These are phyloP conservation scores for Euzophera pinguis DNA, from an alignment of 2,888 invertebrate genomes.

Conservation along the genomic window DNA sequence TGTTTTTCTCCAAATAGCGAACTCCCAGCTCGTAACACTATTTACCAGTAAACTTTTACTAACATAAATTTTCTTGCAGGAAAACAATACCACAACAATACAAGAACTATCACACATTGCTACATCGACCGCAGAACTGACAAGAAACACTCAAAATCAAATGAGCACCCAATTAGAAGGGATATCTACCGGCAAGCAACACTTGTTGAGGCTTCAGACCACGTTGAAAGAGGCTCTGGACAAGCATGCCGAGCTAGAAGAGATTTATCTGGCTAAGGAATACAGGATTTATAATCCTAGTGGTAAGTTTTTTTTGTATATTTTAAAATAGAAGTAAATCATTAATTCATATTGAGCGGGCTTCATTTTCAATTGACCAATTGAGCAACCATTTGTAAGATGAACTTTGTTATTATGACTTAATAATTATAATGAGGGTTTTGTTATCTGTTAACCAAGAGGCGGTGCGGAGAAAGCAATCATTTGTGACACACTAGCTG, in stretches of 20 bases:
- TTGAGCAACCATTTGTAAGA: too few species aligned
- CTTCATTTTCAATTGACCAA: too few species aligned
- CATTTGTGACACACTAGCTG: too few species aligned
- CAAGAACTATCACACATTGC: conserved; percentile 21
- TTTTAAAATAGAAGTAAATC: too few species aligned
- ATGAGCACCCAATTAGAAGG: neutral
- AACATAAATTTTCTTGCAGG: neutral
- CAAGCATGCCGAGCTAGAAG: conserved; percentile 38
- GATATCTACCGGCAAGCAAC: conserved; percentile 14
- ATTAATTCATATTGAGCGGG: too few species aligned
- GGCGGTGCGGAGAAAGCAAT: too few species aligned
- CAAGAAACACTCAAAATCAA: neutral
- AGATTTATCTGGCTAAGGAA: conserved; percentile 43
- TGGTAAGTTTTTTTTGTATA: conserved; percentile 51
- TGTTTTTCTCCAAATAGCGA: too few species aligned
- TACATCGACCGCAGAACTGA: conserved; percentile 11
- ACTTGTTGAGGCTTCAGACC: neutral
- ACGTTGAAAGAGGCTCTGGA: conserved; percentile 24
- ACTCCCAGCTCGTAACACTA: too few species aligned
- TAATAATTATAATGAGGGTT: too few species aligned
- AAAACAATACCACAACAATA: conserved; percentile 22
- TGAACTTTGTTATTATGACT: too few species aligned
- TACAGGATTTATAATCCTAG: conserved; percentile 60
- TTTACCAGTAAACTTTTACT: too few species aligned
- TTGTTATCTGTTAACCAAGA: too few species aligned